phyloP scores from a whole-genome alignment of 2,113 vertebrate species.

The Ptilorrhoa leucosticta region DNA sequence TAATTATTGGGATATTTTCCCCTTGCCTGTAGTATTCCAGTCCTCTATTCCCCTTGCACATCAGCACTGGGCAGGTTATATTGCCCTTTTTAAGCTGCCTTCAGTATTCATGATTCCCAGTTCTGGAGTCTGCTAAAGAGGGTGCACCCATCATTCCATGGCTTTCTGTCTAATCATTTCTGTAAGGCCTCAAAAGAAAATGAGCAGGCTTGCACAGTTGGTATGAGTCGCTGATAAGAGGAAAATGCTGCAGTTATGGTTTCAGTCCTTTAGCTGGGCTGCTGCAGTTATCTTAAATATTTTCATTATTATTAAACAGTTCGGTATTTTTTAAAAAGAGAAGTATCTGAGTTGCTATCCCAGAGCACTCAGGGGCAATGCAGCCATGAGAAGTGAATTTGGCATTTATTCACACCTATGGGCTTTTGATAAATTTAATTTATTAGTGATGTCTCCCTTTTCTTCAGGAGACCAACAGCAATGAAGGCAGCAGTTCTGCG shows the following conservation, averaged over 20 bases:
- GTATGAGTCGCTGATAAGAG: not conserved
- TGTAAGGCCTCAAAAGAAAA: not conserved
- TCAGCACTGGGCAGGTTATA: not conserved
- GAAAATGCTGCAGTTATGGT: not conserved
- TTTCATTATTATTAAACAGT: not conserved
- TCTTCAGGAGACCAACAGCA: conserved; percentile 39
- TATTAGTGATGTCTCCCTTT: not conserved
- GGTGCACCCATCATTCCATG: not conserved
- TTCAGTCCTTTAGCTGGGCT: not conserved
- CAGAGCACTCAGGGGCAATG: not conserved
- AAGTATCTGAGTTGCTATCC: not conserved
- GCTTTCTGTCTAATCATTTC: not conserved
- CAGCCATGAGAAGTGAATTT: not conserved
- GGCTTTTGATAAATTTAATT: not conserved
- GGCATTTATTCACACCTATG: not conserved
- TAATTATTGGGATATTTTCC: not conserved
- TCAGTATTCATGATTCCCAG: not conserved
- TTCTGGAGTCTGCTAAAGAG: not conserved
- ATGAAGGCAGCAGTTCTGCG: not conserved
- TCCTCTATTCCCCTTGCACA: not conserved
- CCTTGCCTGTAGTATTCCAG: not conserved
- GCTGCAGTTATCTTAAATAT: not conserved
- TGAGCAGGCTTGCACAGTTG: not conserved
- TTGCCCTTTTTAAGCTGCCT: not conserved
- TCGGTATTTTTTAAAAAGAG: not conserved